These are phyloP conservation scores for Apodemia hepburni DNA, from an alignment of 2,888 invertebrate species.

Conservation along the genomic window DNA sequence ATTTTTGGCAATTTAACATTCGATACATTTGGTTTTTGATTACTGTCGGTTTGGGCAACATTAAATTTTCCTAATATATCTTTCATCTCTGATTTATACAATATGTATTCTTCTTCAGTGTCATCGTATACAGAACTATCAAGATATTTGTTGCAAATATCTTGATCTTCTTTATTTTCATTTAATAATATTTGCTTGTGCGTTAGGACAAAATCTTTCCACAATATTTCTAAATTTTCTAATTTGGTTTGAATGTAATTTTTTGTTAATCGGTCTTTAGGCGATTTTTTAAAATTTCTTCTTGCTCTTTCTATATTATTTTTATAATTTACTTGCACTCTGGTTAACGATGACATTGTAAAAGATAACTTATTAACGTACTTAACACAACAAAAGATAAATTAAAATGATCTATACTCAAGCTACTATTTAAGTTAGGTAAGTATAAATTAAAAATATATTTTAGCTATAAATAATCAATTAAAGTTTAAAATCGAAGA, in stretches of 20 bases:
- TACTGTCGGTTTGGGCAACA: not conserved
- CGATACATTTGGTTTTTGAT: not conserved
- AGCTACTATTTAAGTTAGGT: too few species aligned
- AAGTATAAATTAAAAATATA: too few species aligned
- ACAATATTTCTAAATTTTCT: not conserved
- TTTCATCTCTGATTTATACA: conserved; percentile 6
- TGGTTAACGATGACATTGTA: not conserved
- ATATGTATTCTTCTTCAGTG: conserved; percentile 11
- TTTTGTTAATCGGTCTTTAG: not conserved
- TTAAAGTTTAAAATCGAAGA: too few species aligned
- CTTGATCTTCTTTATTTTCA: conserved; percentile 1
- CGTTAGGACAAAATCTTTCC: not conserved
- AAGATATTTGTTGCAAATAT: conserved; percentile 11
- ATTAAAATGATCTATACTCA: too few species aligned
- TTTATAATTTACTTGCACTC: conserved; percentile 33
- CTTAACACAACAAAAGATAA: too few species aligned
- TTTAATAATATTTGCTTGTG: not conserved
- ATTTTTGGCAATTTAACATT: conserved; percentile 20
- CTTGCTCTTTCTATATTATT: conserved; percentile 17
- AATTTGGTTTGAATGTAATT: not conserved
- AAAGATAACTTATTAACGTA: too few species aligned
- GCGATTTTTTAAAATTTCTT: not conserved
- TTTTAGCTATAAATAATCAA: too few species aligned
- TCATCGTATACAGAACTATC: conserved; percentile 5
- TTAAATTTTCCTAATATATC: not conserved